Conservation (phyloP, 2,113 vertebrate species). For the Corythoichthys haematopterus region DNA sequence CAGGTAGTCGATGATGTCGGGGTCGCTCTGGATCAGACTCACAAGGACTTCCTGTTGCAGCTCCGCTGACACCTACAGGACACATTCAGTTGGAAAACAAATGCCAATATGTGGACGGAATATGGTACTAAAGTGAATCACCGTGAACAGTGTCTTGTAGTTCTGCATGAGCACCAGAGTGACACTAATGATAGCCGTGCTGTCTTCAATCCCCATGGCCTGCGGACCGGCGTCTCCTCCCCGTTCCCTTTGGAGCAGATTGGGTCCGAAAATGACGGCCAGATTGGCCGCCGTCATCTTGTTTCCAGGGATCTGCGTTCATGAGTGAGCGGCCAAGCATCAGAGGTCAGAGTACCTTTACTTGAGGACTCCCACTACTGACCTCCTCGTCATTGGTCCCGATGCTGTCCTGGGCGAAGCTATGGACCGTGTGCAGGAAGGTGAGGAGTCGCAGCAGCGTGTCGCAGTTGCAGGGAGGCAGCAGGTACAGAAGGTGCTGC, state of each 20-base stretch:
- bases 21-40: conserved; percentile 86
- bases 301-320: conserved; percentile 81
- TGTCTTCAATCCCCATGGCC: conserved; percentile 78
- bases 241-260: conserved; percentile 80
- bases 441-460: conserved; percentile 83
- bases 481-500: conserved; percentile 84
- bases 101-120: too few species aligned
- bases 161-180: conserved; percentile 84
- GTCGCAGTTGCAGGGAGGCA: conserved; percentile 89
- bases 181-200: conserved; percentile 79
- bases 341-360: too few species aligned
- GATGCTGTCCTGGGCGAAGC: conserved; percentile 71
- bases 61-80: conserved; percentile 80
- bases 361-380: neutral
- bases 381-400: conserved; percentile 77
- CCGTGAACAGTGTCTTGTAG: conserved; percentile 79
- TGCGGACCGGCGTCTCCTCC: conserved; percentile 67
- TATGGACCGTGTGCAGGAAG: conserved; percentile 77
- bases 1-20: conserved; percentile 88
- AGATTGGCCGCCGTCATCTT: conserved; percentile 90
- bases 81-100: neutral
- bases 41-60: conserved; percentile 81
- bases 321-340: too few species aligned
- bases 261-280: conserved; percentile 88
- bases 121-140: conserved; percentile 24